These are phyloP conservation scores for Esox masquinongy DNA, from an alignment of 2,797 vertebrate species.

Conservation along the genomic window DNA sequence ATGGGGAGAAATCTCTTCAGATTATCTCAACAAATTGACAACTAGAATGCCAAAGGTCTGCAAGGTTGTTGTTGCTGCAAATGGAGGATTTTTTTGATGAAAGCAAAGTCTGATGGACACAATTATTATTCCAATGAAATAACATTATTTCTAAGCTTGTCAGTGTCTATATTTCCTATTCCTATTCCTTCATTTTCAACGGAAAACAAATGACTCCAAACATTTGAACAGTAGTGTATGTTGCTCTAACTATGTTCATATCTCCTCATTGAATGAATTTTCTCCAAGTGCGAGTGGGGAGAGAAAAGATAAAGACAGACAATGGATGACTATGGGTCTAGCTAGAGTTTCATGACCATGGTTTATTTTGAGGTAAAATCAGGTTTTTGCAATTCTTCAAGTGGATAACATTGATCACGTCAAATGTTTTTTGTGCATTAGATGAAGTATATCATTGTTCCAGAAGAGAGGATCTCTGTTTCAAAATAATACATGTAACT, in stretches of 20 bases:
- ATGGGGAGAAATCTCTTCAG: no score
- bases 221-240: slow-evolving; percentile 7
- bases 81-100: no score
- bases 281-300: not conserved
- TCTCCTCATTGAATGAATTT: slow-evolving; percentile 20
- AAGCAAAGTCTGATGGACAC: no score
- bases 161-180: no score
- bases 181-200: no score
- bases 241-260: slow-evolving; percentile 31
- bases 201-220: no score
- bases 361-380: slow-evolving; percentile 5
- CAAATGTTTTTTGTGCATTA: not conserved
- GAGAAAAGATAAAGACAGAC: slow-evolving; percentile 4
- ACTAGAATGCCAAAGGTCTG: no score
- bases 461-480: not conserved
- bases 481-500: not conserved
- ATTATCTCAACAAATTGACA: no score
- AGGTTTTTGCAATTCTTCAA: slow-evolving; percentile 3
- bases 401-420: slow-evolving; percentile 3
- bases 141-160: no score
- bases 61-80: no score
- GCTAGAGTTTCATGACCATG: slow-evolving; percentile 10
- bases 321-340: slow-evolving; percentile 3
- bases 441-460: not conserved
- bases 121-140: no score